phyloP scores from a whole-genome alignment of 2,888 invertebrate species.

The Tridacna crocea region DNA sequence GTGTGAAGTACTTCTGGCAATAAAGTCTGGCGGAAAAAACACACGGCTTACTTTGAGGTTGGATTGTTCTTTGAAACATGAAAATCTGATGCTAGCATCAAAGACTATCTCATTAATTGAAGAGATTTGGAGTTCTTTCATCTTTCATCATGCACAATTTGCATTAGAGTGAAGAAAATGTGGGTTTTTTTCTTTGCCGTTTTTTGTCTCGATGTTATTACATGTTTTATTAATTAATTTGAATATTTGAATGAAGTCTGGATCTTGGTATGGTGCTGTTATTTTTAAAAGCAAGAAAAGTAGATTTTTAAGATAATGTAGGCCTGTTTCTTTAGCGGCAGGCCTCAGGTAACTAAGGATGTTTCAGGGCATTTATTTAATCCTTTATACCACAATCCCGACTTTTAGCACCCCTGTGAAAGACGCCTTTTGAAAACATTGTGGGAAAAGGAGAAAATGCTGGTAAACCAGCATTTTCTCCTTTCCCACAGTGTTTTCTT shows the following conservation, averaged over 20 bases:
- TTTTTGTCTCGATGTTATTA: slow-evolving; percentile 8
- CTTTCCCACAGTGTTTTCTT: too few relatives aligned
- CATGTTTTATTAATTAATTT: slow-evolving; percentile 9
- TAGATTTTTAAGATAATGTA: not conserved
- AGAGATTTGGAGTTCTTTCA: slow-evolving; percentile 57
- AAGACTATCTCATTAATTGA: slow-evolving; percentile 55
- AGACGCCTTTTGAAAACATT: not conserved
- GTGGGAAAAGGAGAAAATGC: not conserved
- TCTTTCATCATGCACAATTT: slow-evolving; percentile 65
- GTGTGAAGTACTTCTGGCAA: slow-evolving; percentile 44
- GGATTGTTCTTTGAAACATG: slow-evolving; percentile 60
- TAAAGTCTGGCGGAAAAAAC: slow-evolving; percentile 31
- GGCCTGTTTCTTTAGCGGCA: too few relatives aligned
- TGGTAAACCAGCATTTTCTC: too few relatives aligned
- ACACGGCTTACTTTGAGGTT: slow-evolving; percentile 56
- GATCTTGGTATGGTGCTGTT: not conserved
- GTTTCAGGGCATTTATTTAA: too few relatives aligned
- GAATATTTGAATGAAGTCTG: not conserved
- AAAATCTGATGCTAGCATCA: slow-evolving; percentile 61
- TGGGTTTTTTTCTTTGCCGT: not conserved
- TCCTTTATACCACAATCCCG: too few relatives aligned
- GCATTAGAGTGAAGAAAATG: slow-evolving; percentile 57
- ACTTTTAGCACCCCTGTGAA: too few relatives aligned
- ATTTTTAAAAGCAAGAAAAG: not conserved
- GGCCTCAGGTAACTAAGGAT: too few relatives aligned